Evolutionary conservation across 2,113 vertebrate genomes (phyloP).

Genomic region (Clarias magur): DNA sequence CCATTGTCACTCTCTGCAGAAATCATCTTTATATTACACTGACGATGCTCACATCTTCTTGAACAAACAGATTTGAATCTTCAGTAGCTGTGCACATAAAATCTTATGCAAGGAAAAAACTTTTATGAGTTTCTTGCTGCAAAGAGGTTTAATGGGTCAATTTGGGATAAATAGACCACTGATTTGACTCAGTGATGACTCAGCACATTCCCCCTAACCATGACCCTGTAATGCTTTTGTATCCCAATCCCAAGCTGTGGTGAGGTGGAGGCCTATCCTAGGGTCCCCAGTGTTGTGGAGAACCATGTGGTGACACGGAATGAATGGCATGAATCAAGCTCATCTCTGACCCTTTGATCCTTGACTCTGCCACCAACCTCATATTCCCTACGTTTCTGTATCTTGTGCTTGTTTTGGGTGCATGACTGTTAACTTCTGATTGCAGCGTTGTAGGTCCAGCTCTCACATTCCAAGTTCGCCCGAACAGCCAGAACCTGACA

Average conservation of each 20-base stretch:
- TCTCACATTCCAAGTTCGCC: slow-evolving; percentile 83
- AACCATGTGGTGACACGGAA: slow-evolving; percentile 14
- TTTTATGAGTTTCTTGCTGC: not conserved
- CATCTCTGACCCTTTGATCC: slow-evolving; percentile 14
- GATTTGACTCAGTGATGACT: not conserved
- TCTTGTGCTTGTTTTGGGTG: slow-evolving; percentile 1
- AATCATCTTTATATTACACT: too few relatives aligned
- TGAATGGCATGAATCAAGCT: slow-evolving; percentile 24
- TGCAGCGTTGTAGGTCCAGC: slow-evolving; percentile 83
- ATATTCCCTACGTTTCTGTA: slow-evolving; percentile 3
- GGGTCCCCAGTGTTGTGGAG: slow-evolving; percentile 6
- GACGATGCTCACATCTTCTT: too few relatives aligned
- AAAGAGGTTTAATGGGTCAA: not conserved
- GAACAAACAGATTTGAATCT: not conserved
- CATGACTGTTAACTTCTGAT: slow-evolving; percentile 19
- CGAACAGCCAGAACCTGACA: slow-evolving; percentile 86
- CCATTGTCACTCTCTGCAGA: not conserved
- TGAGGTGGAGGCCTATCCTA: slow-evolving; percentile 44
- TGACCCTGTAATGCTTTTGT: slow-evolving; percentile 3
- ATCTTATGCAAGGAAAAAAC: not conserved
- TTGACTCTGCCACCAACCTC: not conserved
- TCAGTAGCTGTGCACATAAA: not conserved
- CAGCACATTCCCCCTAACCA: slow-evolving; percentile 9
- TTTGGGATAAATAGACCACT: not conserved
- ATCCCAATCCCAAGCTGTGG: slow-evolving; percentile 38